Percentiles rank a stretch among this genome's conserved stretches.
These are phyloP conservation scores for Gallinago solitaria DNA, from an alignment of 2,797 vertebrate species.

Conservation along the genomic window DNA sequence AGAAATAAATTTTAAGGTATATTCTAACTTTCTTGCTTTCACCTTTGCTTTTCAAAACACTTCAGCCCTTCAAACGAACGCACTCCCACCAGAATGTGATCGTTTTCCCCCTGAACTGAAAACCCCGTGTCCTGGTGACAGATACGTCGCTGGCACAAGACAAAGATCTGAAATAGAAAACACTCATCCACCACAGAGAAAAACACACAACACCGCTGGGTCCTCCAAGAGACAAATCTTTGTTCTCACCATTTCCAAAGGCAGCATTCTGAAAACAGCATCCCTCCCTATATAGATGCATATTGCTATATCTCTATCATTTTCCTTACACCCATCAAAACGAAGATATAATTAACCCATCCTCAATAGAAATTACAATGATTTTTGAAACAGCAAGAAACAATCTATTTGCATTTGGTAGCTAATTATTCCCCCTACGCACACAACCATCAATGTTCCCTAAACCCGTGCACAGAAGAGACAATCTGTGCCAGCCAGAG, in stretches of 20 bases:
- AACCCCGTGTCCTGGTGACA: background rate
- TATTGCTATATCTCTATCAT: conserved; percentile 51
- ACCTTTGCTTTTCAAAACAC: background rate
- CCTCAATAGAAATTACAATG: conserved; percentile 51
- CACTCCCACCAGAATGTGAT: background rate
- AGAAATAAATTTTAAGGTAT: background rate
- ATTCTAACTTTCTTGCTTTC: background rate
- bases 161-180: background rate
- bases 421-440: conserved; percentile 62
- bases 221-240: background rate
- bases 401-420: conserved; percentile 44
- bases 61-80: background rate
- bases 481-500: conserved; percentile 46
- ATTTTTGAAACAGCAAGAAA: conserved; percentile 49
- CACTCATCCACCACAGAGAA: background rate
- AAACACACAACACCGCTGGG: background rate
- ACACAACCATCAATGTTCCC: conserved; percentile 48
- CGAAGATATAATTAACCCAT: conserved; percentile 57
- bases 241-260: conserved; percentile 43
- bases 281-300: conserved; percentile 13
- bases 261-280: background rate
- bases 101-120: background rate
- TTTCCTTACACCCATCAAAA: conserved; percentile 40
- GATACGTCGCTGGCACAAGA: background rate
- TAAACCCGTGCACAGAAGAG: conserved; percentile 12